phyloP scores from a whole-genome alignment of 2,797 vertebrate species.

The Jordanella pulchra region DNA sequence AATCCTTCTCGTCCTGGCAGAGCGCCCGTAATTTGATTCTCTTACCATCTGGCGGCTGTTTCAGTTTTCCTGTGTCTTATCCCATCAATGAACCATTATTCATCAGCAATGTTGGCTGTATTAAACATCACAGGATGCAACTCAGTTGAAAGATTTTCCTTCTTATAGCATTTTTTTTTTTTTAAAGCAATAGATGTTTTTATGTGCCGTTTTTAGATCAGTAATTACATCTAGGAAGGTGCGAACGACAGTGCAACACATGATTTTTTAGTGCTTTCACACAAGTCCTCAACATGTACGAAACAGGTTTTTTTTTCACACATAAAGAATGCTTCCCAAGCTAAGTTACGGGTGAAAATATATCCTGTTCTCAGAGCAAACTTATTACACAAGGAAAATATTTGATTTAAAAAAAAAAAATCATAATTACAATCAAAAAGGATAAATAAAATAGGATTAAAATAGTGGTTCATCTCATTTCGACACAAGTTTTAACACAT shows the following conservation, averaged over 20 bases:
- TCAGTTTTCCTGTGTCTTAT: constrained; percentile 29
- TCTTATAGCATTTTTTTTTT: too few species aligned
- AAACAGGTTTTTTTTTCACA: constrained; percentile 29
- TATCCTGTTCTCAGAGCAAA: constrained; percentile 37
- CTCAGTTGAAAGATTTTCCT: constrained; percentile 15
- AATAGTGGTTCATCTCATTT: constrained; percentile 41
- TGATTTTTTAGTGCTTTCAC: constrained; percentile 28
- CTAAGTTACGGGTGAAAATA: constrained; percentile 13
- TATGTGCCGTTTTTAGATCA: constrained; percentile 1
- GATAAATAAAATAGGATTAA: constrained; percentile 50
- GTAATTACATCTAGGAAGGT: constrained; percentile 15
- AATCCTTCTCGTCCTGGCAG: not conserved
- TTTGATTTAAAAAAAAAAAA: constrained; percentile 18
- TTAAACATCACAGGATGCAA: not conserved
- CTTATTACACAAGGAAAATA: constrained; percentile 39
- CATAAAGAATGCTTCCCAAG: constrained; percentile 28
- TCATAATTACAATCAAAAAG: constrained; percentile 57
- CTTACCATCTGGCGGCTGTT: constrained; percentile 22
- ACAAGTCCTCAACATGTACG: constrained; percentile 26
- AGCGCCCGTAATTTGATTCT: constrained; percentile 28
- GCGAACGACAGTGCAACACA: constrained; percentile 19
- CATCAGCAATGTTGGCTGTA: constrained; percentile 11
- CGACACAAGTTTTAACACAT: constrained; percentile 66
- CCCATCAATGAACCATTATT: constrained; percentile 24
- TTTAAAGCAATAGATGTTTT: not conserved